Base-by-base conservation (phyloP, 2,888 invertebrate species). In the Hydropsyche betteni region DNA sequence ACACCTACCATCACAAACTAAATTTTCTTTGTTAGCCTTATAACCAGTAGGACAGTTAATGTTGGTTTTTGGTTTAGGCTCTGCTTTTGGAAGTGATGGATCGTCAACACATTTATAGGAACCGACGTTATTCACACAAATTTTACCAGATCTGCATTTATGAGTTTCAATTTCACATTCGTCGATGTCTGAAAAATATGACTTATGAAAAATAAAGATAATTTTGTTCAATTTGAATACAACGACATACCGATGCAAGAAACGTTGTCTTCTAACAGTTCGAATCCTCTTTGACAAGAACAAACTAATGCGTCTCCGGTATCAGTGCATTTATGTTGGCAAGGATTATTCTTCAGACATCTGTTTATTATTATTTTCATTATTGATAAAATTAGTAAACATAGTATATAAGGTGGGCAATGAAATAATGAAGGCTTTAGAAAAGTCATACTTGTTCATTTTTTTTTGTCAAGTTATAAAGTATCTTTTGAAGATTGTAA, bases 311-410 rank as follows among this genome's bases (percentile, higher is more conserved):
- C 88, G 0, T 89, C 84, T 0, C 92, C 92, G 12, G 91, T 92
- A 81, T 93, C 93, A 3, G 88, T 87, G 82, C 94, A 94, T 58
- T 89, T 88, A 79, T 94, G 94, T 75, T 92, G 90, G 81, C 94
- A 94, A 0, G 91, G 91, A 82, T 93, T 93, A 7, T 87, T 87
- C 0, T 86, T 85, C 80, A 88, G 88, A 80, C 93, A 93, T 80
- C 92, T 84, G 44, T 16, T 74, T 58, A 34, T 44, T 10, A 44
- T 44, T 44, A 44, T 8, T 44, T 44, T 14, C 75, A 38, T 74
- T 33, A 34, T 51, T 75, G 24, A 24, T 24, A 24, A 24, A 24
- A 24, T 24, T 24, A 2, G 24, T 24, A 24, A 24, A 24, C 2
- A 24, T 2, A 2, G 24, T 24, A 24, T n/a, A n/a, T 24, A 24